phyloP scores from a whole-genome alignment of 1,140 invertebrate genomes.

The Apis cerana region DNA sequence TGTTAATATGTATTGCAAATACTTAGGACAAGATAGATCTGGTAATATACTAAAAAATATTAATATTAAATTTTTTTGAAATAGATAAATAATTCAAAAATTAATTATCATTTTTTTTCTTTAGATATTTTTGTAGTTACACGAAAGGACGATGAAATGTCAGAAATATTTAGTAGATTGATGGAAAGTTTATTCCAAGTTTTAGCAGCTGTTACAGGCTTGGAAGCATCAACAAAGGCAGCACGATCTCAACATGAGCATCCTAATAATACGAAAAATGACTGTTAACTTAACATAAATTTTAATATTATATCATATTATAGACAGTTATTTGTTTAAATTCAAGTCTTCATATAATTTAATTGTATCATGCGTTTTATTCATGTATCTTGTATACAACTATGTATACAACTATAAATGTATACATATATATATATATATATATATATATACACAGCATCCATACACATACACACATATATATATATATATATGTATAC shows the following conservation, averaged over 20 bases:
- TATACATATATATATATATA: not conserved
- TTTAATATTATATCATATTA: slow-evolving; percentile 48
- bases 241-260: slow-evolving; percentile 72
- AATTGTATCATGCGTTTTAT: slow-evolving; percentile 49
- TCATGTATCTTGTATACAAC: slow-evolving; percentile 47
- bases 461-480: not conserved
- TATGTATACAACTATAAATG: not conserved
- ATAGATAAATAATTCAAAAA: not conserved
- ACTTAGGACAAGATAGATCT: slow-evolving; percentile 85
- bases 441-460: slow-evolving; percentile 41
- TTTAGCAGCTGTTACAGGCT: slow-evolving; percentile 82
- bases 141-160: slow-evolving; percentile 83
- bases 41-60: slow-evolving; percentile 77
- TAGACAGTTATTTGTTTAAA: slow-evolving; percentile 30
- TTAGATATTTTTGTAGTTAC: slow-evolving; percentile 85
- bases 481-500: slow-evolving; percentile 24
- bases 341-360: slow-evolving; percentile 54
- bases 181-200: slow-evolving; percentile 86
- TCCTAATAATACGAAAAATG: slow-evolving; percentile 73
- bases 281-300: slow-evolving; percentile 71
- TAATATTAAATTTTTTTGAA: not conserved
- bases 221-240: slow-evolving; percentile 78
- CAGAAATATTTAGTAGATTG: slow-evolving; percentile 84
- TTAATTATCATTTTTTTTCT: slow-evolving; percentile 47
- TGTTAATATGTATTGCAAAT: slow-evolving; percentile 87